Base-by-base conservation (phyloP, 1,140 invertebrate genomes). In the Anastatus disparis region DNA sequence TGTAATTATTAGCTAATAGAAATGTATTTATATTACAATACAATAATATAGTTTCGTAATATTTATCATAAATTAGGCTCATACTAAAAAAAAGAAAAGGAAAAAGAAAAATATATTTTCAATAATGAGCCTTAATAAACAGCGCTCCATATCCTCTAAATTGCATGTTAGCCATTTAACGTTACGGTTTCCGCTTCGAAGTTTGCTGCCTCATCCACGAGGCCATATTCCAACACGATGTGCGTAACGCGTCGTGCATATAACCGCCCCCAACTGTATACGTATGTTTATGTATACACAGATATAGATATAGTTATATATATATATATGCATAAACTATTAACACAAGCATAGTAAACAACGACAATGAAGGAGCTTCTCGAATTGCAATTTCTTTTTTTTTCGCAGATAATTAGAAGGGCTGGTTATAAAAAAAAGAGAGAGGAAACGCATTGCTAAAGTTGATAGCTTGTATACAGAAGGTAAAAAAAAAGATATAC, bases 151-250 rank as follows among this genome's bases (percentile, higher is more conserved):
- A 17, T 52, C 13, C 17, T 53, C 20, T 4, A 38, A 29, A 52
- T 40, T 40, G 31, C 48, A 40, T n/a, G n/a, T 64, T 50, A 64
- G 46, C 46, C 48, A 53, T 64, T 63, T 64, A 64, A 26, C 31
- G 48, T 63, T 63, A 63, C 20, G 44, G 59, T 63, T 63, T 63
- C 44, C 44, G 44, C 12, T 29, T 50, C 44, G 44, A 50, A 20
- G 44, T 63, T 63, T 44, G 24, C 26, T 17, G 7, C 26, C n/a
- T 29, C 15, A 26, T 6, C 22, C 56, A n/a, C 46, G 24, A 61
- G 56, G 40, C 44, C 59, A 63, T 50, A 48, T 26, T 29, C 13
- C 38, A 10, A n/a, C n/a, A n/a, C n/a, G n/a, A n/a, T n/a, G n/a
- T n/a, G n/a, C n/a, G n/a, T n/a, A n/a, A n/a, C n/a, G n/a, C n/a